Percentiles rank a stretch among this genome's conserved stretches.
Evolutionary conservation across 2,113 vertebrate genomes (phyloP).

Genomic region (Hemicordylus capensis): DNA sequence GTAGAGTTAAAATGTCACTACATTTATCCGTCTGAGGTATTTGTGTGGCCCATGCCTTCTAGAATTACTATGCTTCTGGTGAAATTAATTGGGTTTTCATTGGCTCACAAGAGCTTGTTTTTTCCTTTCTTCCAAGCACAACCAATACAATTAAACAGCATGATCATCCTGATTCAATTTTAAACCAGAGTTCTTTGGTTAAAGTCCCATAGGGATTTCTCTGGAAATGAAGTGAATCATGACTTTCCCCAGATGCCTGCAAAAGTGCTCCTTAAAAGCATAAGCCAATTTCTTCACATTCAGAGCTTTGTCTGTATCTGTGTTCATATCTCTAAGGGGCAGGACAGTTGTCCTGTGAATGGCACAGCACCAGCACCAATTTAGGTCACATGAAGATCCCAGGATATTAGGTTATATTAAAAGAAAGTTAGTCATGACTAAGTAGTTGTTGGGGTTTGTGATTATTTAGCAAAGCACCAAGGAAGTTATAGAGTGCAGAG

Average conservation of each 20-base stretch:
- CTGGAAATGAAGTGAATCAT: background rate
- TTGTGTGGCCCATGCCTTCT: background rate
- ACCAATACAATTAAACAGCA: background rate
- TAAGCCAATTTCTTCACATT: background rate
- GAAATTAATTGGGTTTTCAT: background rate
- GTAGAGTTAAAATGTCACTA: background rate
- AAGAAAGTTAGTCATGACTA: too few species aligned
- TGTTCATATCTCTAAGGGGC: background rate
- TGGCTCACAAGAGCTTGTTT: background rate
- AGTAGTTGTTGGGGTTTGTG: too few species aligned
- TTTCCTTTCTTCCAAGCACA: background rate
- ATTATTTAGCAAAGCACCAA: too few species aligned
- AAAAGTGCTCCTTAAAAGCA: background rate
- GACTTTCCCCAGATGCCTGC: background rate
- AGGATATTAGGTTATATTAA: too few species aligned
- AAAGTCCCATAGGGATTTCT: background rate
- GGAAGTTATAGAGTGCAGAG: too few species aligned
- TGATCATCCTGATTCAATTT: background rate
- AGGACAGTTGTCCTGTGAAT: background rate
- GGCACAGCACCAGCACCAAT: background rate
- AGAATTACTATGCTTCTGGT: background rate
- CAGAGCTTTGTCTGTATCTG: background rate
- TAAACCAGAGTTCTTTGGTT: background rate
- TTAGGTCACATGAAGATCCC: background rate
- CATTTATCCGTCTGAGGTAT: background rate